Evolutionary conservation across 2,797 vertebrate genomes (phyloP).

Genomic region (Amblyopsis hoosieri): DNA sequence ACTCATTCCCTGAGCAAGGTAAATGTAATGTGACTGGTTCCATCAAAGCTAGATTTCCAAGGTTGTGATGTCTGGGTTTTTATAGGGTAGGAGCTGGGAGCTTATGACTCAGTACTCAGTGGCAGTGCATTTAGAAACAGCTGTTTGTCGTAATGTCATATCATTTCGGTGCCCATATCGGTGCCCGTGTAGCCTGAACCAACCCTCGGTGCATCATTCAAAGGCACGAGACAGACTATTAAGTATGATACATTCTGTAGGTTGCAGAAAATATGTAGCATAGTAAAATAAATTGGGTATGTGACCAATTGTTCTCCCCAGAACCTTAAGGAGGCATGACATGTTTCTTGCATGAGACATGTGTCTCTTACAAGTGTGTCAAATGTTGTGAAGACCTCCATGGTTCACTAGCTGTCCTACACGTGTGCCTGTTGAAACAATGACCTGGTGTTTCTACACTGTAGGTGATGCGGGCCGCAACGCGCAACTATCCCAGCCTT

Average conservation of each 20-base stretch:
- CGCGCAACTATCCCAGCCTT: too few relatives aligned
- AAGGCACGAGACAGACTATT: slow-evolving; percentile 32
- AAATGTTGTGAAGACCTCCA: too few relatives aligned
- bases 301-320: slow-evolving; percentile 16
- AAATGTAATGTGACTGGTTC: slow-evolving; percentile 36
- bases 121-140: slow-evolving; percentile 67
- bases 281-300: slow-evolving; percentile 19
- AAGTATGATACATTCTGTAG: slow-evolving; percentile 19
- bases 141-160: slow-evolving; percentile 46
- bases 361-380: too few relatives aligned
- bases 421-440: too few relatives aligned
- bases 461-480: too few relatives aligned
- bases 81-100: slow-evolving; percentile 30
- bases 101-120: slow-evolving; percentile 29
- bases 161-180: slow-evolving; percentile 38
- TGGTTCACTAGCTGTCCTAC: too few relatives aligned
- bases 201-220: slow-evolving; percentile 52
- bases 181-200: slow-evolving; percentile 40
- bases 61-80: background rate
- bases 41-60: slow-evolving; percentile 46
- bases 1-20: slow-evolving; percentile 61
- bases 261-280: slow-evolving; percentile 10
- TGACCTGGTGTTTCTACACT: too few relatives aligned
- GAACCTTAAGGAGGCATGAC: slow-evolving; percentile 14
- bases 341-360: slow-evolving; percentile 32